These are phyloP conservation scores for Malacoraja senta DNA, from an alignment of 2,797 vertebrate species.

Conservation along the genomic window DNA sequence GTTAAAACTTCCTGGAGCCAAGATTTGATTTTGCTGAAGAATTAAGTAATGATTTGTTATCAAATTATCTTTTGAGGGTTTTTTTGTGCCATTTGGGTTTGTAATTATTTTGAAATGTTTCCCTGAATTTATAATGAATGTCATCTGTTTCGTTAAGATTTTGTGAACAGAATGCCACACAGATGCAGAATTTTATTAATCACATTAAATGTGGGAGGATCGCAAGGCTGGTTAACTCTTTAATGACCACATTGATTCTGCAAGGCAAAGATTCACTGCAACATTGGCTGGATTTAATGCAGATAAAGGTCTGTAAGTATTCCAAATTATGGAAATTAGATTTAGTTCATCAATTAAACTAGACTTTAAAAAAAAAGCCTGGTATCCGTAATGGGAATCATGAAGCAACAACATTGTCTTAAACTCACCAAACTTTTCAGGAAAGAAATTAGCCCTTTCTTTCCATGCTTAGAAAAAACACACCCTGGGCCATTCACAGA, in stretches of 20 bases:
- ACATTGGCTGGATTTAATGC: neutral
- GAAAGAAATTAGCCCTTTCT: no score
- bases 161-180: constrained; percentile 1
- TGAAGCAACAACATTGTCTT: no score
- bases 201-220: neutral
- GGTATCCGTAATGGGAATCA: no score
- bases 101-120: constrained; percentile 16
- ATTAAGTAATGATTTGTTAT: constrained; percentile 14
- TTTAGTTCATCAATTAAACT: no score
- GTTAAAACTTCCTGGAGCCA: neutral
- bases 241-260: neutral
- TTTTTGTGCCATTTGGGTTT: neutral
- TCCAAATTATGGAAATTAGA: no score
- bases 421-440: no score
- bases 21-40: neutral
- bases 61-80: neutral
- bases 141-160: neutral
- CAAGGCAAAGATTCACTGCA: neutral
- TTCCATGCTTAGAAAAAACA: no score
- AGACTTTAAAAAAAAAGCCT: no score
- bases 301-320: neutral
- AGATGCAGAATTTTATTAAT: neutral
- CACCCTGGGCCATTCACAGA: no score
- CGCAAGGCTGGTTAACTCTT: neutral
- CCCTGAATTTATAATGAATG: constrained; percentile 20